A percentile compares a stretch with the other conserved stretches of the same genome.
phyloP scores from a whole-genome alignment of 2,797 vertebrate genomes.

The Pyrocephalus nanus region DNA sequence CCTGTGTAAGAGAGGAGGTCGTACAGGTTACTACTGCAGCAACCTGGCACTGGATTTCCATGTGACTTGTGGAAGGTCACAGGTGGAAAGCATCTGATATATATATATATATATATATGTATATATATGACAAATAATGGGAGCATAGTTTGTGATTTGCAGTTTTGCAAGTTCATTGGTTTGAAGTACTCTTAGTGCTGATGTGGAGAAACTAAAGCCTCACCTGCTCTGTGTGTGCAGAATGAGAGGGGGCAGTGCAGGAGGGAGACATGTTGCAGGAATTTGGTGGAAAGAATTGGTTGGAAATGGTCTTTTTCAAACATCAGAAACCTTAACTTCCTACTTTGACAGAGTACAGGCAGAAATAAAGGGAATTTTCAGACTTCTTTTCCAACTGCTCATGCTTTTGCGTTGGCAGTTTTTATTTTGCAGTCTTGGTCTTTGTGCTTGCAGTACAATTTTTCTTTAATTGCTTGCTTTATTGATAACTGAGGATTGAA shows the following conservation, averaged over 20 bases:
- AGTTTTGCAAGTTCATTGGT: neutral
- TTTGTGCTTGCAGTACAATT: neutral
- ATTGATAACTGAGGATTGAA: neutral
- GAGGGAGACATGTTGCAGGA: neutral
- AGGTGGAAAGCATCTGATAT: neutral
- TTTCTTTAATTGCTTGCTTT: neutral
- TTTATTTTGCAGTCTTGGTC: neutral
- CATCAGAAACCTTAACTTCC: neutral
- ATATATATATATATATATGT: fast-evolving
- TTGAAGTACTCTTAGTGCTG: neutral
- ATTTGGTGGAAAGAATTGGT: neutral
- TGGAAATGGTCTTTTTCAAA: neutral
- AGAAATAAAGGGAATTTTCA: neutral
- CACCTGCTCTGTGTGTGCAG: neutral
- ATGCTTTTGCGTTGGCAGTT: neutral
- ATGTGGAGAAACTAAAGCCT: neutral
- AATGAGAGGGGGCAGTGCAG: neutral
- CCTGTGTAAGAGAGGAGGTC: neutral
- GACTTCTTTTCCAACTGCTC: neutral
- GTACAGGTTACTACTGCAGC: neutral
- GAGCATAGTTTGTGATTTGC: neutral
- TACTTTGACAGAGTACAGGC: neutral
- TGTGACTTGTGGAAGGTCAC: neutral
- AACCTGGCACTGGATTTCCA: neutral
- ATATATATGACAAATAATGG: neutral